phyloP scores from a whole-genome alignment of 1,140 invertebrate genomes.

The Ptiloglossa arizonensis region DNA sequence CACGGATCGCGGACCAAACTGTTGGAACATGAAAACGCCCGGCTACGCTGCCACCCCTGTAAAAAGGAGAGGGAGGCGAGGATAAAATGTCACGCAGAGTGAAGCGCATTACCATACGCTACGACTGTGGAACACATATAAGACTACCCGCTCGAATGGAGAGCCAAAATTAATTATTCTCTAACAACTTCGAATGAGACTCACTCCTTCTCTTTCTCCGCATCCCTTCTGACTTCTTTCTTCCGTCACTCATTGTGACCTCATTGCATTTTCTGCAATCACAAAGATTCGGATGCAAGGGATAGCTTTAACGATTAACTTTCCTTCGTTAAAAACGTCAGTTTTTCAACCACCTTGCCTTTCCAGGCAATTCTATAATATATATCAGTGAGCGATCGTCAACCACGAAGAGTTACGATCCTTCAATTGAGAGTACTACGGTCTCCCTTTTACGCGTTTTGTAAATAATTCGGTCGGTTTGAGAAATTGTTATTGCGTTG shows the following conservation, averaged over 20 bases:
- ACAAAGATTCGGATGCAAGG: not conserved
- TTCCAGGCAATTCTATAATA: too few species aligned
- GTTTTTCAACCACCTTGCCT: not conserved
- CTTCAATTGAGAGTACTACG: too few species aligned
- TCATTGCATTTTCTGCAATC: conserved; percentile 6
- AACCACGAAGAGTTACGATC: too few species aligned
- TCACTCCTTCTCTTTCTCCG: conserved; percentile 23
- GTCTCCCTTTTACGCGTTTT: too few species aligned
- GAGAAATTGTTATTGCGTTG: too few species aligned
- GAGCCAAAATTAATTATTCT: conserved; percentile 62
- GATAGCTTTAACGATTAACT: not conserved
- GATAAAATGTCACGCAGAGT: conserved; percentile 56
- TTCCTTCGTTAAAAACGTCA: not conserved
- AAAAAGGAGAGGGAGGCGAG: conserved; percentile 9
- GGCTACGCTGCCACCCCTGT: conserved; percentile 28
- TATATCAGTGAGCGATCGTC: not conserved
- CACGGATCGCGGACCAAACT: conserved; percentile 63
- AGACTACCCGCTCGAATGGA: conserved; percentile 41
- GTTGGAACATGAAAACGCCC: conserved; percentile 63
- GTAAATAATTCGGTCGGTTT: too few species aligned
- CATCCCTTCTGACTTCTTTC: not conserved
- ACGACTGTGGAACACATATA: conserved; percentile 57
- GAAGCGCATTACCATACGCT: conserved; percentile 65
- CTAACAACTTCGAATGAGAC: conserved; percentile 55
- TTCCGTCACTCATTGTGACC: not conserved